Evolutionary conservation across 2,113 vertebrate species (phyloP).

Genomic region (Cisticola juncidis): DNA sequence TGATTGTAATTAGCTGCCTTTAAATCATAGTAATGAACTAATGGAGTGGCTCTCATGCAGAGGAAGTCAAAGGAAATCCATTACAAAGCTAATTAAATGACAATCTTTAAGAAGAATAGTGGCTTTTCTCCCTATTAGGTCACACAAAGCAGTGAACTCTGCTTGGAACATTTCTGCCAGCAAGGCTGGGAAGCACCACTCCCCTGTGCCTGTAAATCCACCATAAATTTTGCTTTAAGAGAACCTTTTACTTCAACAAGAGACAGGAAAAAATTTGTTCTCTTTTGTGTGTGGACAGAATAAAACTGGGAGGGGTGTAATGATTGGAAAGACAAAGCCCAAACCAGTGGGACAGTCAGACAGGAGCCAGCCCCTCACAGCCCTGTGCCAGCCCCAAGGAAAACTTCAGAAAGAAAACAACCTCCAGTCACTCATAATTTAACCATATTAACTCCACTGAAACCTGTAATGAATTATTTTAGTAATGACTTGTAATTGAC

Average conservation of each 20-base stretch:
- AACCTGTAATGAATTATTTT: background rate
- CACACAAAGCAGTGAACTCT: slow-evolving; percentile 59
- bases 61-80: slow-evolving; percentile 73
- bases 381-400: background rate
- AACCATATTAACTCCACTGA: background rate
- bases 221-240: slow-evolving; percentile 45
- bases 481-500: slow-evolving; percentile 32
- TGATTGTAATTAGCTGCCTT: slow-evolving; percentile 70
- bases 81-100: slow-evolving; percentile 84
- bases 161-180: slow-evolving; percentile 59
- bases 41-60: slow-evolving; percentile 51
- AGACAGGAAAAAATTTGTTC: background rate
- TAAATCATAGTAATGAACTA: slow-evolving; percentile 73
- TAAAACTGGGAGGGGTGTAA: background rate
- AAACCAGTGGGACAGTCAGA: background rate
- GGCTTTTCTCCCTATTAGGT: slow-evolving; percentile 65
- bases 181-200: slow-evolving; percentile 34
- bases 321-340: background rate
- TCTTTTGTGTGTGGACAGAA: background rate
- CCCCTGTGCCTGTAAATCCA: slow-evolving; percentile 46
- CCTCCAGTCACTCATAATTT: background rate
- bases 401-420: background rate
- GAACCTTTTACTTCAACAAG: slow-evolving; percentile 14
- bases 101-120: slow-evolving; percentile 66
- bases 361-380: background rate